Evolutionary conservation across 2,113 vertebrate species (phyloP), one percentile per base, ranked within the genome.

Genomic region (Epinephelus fuscoguttatus): DNA sequence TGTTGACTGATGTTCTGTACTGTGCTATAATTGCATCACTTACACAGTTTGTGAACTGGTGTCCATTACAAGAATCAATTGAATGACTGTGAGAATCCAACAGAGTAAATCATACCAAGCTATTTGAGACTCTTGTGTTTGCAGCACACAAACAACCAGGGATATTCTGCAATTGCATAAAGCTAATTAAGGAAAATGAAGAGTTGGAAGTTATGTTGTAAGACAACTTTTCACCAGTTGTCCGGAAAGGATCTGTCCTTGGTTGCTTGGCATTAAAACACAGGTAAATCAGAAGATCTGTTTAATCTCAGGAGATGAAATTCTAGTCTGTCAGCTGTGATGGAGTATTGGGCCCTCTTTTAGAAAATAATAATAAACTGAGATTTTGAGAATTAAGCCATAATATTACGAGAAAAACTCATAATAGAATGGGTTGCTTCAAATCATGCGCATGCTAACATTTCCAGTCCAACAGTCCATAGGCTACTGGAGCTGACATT

Each of bases 1-100:
- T 10, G 62, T 30, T 17, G 33, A 18, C 18, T 27, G 14, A 6
- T 17, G 21, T 57, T 50, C 42, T 71, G 40, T 11, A 5, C 61
- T 37, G 47, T 21, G 14, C 23, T 47, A 6, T 78, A 62, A 75
- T 52, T 45, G 56, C 47, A 82, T 62, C 49, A 49, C 19, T 75
- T 68, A 14, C 47, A 69, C 55, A 61, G 45, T 81, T 55, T 60
- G 62, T 18, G 30, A 18, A 2, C 17, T 15, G 14, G n/a, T 71
- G 27, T 66, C n/a, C 50, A 49, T 59, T 66, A 27, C n/a, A 52
- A n/a, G n/a, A 60, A 78, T 83, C 74, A 66, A n/a, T 52, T 66
- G 25, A 52, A 45, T 45, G 62, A 50, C 70, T 40, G 19, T 18
- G 79, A 69, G 61, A 23, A 67, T 53, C n/a, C 30, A 52, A 17